Evolutionary conservation across 1,140 invertebrate genomes (phyloP).

Genomic region (Eueides isabella): DNA sequence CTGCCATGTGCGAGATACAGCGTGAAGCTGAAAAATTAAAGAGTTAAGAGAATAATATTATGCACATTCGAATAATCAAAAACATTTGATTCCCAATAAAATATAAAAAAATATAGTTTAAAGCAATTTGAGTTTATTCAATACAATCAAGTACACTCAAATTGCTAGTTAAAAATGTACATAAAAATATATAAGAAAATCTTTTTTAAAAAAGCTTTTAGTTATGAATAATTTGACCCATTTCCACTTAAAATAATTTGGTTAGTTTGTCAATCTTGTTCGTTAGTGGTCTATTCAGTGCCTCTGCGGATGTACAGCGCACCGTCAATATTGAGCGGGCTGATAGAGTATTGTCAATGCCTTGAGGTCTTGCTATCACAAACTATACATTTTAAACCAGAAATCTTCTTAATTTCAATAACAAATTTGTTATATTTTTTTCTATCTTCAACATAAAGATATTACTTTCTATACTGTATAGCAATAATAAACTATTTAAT

Average conservation of each 20-base stretch:
- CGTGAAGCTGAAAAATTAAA: too few relatives aligned
- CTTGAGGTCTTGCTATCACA: background rate
- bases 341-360: conserved; percentile 20
- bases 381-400: background rate
- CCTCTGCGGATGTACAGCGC: conserved; percentile 2
- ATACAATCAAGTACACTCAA: too few relatives aligned
- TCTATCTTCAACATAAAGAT: too few relatives aligned
- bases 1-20: too few relatives aligned
- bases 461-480: too few relatives aligned
- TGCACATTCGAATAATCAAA: too few relatives aligned
- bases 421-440: background rate
- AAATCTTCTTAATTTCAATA: background rate
- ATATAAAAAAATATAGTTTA: too few relatives aligned
- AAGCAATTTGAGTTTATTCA: too few relatives aligned
- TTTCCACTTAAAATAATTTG: background rate
- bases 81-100: too few relatives aligned
- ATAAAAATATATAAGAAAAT: background rate
- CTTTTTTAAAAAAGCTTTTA: background rate
- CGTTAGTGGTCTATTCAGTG: conserved; percentile 22
- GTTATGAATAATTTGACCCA: background rate
- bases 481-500: too few relatives aligned
- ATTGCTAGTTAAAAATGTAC: background rate
- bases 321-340: conserved; percentile 8
- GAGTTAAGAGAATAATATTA: too few relatives aligned
- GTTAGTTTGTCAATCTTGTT: conserved; percentile 11